Conservation (phyloP, 2,888 invertebrate genomes). For the Cryptops parisi region DNA sequence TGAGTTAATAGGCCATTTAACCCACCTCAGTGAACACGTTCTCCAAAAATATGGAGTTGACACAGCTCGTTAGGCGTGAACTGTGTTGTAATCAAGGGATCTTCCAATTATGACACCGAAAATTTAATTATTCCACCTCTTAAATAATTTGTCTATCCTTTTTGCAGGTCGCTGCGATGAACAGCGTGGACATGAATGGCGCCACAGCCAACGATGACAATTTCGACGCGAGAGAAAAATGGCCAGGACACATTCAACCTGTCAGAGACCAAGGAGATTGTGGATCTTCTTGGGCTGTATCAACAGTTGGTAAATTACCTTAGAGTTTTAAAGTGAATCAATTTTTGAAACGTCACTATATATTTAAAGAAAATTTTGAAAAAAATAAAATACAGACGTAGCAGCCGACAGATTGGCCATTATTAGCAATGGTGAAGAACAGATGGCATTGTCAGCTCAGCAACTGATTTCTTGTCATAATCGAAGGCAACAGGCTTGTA, state of each 20-base stretch:
- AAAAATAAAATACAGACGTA: too few species aligned
- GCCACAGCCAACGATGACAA: constrained; percentile 21
- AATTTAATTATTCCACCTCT: too few species aligned
- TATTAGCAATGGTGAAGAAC: constrained; percentile 64
- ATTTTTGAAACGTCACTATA: background rate
- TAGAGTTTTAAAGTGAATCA: background rate
- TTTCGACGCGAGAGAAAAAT: constrained; percentile 62
- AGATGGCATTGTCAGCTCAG: constrained; percentile 60
- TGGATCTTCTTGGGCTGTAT: constrained; percentile 86
- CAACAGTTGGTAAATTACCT: constrained; percentile 44
- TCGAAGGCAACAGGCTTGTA: constrained; percentile 61
- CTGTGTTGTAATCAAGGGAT: too few species aligned
- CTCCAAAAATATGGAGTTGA: too few species aligned
- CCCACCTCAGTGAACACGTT: too few species aligned
- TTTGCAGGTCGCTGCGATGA: constrained; percentile 36
- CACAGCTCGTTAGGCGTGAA: too few species aligned
- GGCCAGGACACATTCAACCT: constrained; percentile 56
- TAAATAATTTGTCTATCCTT: too few species aligned
- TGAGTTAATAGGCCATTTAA: too few species aligned
- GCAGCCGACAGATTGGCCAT: constrained; percentile 50
- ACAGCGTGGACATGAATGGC: constrained; percentile 26
- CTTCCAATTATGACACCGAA: too few species aligned
- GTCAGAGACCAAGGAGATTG: constrained; percentile 50
- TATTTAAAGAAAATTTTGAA: too few species aligned
- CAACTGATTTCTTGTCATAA: constrained; percentile 73